Base-by-base conservation (phyloP, 2,797 vertebrate genomes). In the Bradypodion ventrale region DNA sequence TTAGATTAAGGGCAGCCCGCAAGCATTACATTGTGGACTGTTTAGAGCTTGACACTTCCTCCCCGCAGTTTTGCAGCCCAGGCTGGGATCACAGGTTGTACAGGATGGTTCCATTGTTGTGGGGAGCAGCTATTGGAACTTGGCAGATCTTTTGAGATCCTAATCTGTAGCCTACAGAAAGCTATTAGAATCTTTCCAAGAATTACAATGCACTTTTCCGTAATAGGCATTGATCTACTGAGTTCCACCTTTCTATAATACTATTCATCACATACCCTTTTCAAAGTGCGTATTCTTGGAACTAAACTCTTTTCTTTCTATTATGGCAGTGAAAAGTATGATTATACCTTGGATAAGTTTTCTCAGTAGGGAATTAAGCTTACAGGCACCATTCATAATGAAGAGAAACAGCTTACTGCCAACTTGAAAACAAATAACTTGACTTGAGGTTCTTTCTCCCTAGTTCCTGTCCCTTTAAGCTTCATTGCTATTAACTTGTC, bases 351-450 rank as follows among this genome's bases (percentile, higher is more conserved):
- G 70, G 66, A 79, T 27, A 15, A n/a, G 2, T 89, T 89, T 91
- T 85, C 60, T 37, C 59, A 0, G 0, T 0, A 21, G 65, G 40
- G 74, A 85, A 78, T 88, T 63, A 83, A 44, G 56, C 42, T 80
- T 21, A 25, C 0, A 0, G 69, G 60, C 89, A 35, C 85, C 76
- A 52, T 75, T 87, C 76, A 37, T 85, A 83, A 84, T 0, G 56
- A 78, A 86, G 60, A 4, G 46, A 42, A 70, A 42, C 52, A 83
- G 62, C 25, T 75, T 74, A 5, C 73, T 90, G 88, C 86, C 90
- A 87, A 69, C 63, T 89, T 84, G 62, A 52, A 89, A 88, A 86
- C 88, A 29, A 46, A 16, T 56, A 21, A 8, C 84, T 91, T 91
- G 49, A 52, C 16, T 90, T 66, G 87, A 81, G 74, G 70, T 44